Conservation (phyloP, 2,797 vertebrate species). For the Chloroceryle amazona region DNA sequence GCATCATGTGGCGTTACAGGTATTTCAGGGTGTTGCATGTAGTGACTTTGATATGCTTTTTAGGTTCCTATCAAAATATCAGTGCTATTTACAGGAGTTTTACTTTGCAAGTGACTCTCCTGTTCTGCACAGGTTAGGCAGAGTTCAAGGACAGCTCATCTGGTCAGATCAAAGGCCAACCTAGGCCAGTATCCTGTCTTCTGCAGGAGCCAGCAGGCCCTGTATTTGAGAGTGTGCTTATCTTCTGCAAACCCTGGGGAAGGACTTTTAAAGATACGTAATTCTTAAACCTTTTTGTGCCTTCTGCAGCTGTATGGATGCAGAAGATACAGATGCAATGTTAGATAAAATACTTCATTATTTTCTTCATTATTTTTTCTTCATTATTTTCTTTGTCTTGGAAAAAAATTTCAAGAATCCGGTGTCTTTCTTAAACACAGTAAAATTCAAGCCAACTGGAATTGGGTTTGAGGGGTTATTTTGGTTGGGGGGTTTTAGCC, state of each 20-base stretch:
- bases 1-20: background rate
- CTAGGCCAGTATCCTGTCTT: background rate
- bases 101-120: background rate
- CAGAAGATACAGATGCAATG: background rate
- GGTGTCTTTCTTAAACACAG: background rate
- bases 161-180: background rate
- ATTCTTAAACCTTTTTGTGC: background rate
- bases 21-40: background rate
- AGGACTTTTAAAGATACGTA: background rate
- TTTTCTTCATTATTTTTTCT: no score
- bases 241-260: background rate
- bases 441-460: background rate
- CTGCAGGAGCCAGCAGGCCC: background rate
- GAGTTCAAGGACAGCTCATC: background rate
- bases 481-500: background rate
- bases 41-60: background rate
- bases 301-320: background rate
- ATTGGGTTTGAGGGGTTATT: background rate
- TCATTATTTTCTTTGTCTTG: background rate
- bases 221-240: accelerated
- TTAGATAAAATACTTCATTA: background rate
- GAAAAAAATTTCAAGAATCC: background rate
- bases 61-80: background rate
- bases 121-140: background rate
- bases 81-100: background rate